Percentiles rank a stretch among this genome's conserved stretches.
phyloP scores from a whole-genome alignment of 2,113 vertebrate genomes.

The Peromyscus leucopus region DNA sequence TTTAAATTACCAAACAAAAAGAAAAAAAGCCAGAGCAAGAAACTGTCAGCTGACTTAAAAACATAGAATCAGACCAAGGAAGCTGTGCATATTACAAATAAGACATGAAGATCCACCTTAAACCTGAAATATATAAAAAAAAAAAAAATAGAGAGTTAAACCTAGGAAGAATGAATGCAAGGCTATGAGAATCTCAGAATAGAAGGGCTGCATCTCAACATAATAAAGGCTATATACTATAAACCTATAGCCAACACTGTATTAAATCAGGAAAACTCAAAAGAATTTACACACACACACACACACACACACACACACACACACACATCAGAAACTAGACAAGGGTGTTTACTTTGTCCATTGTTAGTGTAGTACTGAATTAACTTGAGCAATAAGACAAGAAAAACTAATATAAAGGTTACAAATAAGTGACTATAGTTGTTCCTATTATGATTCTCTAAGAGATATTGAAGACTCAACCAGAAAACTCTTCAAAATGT shows the following conservation, averaged over 20 bases:
- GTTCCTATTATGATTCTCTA: neutral
- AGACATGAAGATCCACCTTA: neutral
- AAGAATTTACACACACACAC: neutral
- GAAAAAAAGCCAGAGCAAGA: neutral
- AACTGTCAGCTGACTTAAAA: neutral
- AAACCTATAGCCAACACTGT: neutral
- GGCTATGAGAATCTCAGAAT: neutral
- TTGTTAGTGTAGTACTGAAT: neutral
- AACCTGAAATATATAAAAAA: conserved; percentile 11
- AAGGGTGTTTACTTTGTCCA: neutral
- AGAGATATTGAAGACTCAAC: neutral
- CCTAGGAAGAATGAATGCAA: neutral
- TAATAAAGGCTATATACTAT: neutral
- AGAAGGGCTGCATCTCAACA: neutral
- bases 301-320: neutral
- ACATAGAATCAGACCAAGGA: neutral
- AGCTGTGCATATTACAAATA: neutral
- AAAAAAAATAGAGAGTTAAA: conserved; percentile 16
- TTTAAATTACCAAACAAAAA: conserved; percentile 10
- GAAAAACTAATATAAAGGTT: neutral
- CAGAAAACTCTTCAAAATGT: neutral
- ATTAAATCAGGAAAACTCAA: neutral
- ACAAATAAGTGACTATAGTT: neutral
- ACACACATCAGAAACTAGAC: neutral
- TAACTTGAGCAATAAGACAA: neutral